phyloP scores from a whole-genome alignment of 2,113 vertebrate genomes.

The Rhinolophus sinicus region DNA sequence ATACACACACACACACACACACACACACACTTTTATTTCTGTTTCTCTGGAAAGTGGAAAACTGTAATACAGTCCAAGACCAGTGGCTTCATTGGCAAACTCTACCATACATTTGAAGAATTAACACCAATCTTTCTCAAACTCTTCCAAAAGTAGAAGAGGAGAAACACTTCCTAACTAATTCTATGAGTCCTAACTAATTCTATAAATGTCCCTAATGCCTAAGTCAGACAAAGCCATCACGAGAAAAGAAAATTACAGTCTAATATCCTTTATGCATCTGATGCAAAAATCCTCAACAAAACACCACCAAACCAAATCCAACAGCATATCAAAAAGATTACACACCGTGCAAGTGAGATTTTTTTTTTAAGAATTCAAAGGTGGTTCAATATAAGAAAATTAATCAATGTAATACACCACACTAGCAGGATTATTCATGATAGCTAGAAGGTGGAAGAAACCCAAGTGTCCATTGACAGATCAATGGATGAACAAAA shows the following conservation, averaged over 20 bases:
- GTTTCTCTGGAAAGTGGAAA: neutral
- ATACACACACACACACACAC: neutral
- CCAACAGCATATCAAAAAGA: neutral
- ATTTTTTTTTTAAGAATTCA: neutral
- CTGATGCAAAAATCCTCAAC: neutral
- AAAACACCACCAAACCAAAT: neutral
- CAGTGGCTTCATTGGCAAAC: neutral
- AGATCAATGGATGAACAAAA: too few relatives aligned
- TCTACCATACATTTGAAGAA: neutral
- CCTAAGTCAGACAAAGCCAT: neutral
- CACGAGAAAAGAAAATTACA: neutral
- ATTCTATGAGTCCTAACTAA: neutral
- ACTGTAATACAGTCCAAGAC: neutral
- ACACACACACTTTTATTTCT: neutral
- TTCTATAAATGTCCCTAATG: too few relatives aligned
- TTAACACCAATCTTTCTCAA: neutral
- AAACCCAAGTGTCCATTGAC: too few relatives aligned
- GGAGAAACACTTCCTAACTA: neutral
- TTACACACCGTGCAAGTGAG: neutral
- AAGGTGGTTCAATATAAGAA: neutral
- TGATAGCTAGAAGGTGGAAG: too few relatives aligned
- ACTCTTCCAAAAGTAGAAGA: neutral
- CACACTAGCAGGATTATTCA: too few relatives aligned
- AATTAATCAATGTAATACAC: neutral
- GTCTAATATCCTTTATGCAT: neutral